phyloP scores from a whole-genome alignment of 1,140 invertebrate species.

The Hypsibius dujardini region DNA sequence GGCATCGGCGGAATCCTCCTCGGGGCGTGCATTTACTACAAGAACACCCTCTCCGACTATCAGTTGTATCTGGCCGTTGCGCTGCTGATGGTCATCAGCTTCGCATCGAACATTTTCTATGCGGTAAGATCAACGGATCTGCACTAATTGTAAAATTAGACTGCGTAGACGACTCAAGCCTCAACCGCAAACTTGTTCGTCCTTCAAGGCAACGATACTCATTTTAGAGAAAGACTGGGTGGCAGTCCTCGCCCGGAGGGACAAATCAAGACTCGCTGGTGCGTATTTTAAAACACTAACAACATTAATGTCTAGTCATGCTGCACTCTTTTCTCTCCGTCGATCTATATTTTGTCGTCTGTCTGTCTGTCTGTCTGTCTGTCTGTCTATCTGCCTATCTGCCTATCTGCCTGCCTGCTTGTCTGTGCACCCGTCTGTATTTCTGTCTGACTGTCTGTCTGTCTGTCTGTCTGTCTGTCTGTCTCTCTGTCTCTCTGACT shows the following conservation, averaged over 20 bases:
- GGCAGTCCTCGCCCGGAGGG: not conserved
- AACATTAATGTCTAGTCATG: not conserved
- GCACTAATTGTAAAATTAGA: not conserved
- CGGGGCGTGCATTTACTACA: not conserved
- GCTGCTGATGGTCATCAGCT: not conserved
- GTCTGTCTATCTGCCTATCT: too few species aligned
- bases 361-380: too few species aligned
- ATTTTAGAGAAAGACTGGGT: conserved; percentile 10
- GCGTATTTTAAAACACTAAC: not conserved
- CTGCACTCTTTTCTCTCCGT: not conserved
- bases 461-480: too few species aligned
- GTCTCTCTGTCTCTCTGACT: too few species aligned
- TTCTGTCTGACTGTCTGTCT: too few species aligned
- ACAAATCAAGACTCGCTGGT: not conserved
- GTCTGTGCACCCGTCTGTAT: too few species aligned
- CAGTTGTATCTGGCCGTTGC: not conserved
- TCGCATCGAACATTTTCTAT: not conserved
- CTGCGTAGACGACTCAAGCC: not conserved
- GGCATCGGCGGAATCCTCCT: not conserved
- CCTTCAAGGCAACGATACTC: not conserved
- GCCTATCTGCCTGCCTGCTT: too few species aligned
- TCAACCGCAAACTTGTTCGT: not conserved
- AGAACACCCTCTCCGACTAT: not conserved
- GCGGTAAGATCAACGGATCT: conserved; percentile 2
- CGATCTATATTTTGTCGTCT: too few species aligned